Evolutionary conservation across 2,888 invertebrate species (phyloP).

Genomic region (Ormyrus pomaceus): DNA sequence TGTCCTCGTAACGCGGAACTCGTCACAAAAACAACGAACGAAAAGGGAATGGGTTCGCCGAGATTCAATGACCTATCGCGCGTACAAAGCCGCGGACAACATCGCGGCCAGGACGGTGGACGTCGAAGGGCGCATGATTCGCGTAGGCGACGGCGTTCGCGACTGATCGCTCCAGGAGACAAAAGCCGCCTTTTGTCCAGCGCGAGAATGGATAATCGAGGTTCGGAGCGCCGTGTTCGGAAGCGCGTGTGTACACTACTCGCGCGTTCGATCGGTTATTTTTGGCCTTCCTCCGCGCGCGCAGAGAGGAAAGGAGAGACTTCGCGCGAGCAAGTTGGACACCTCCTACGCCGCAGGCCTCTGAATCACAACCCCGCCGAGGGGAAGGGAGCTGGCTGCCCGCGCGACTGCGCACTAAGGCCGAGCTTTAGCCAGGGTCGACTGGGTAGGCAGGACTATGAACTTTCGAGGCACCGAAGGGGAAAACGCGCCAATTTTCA

Average conservation of each 20-base stretch:
- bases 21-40: too few species aligned
- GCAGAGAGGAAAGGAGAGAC: not conserved
- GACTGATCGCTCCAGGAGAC: too few species aligned
- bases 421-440: too few species aligned
- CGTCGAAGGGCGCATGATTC: not conserved
- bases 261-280: not conserved
- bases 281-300: not conserved
- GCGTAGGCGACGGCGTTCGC: too few species aligned
- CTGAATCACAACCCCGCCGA: conserved; percentile 1
- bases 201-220: too few species aligned
- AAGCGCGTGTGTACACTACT: conserved; percentile 4
- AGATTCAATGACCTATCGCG: not conserved
- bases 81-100: not conserved
- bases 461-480: too few species aligned
- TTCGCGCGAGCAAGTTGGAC: conserved; percentile 15
- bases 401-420: too few species aligned
- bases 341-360: conserved; percentile 31
- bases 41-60: not conserved
- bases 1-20: too few species aligned
- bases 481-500: too few species aligned
- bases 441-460: too few species aligned
- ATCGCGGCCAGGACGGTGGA: not conserved
- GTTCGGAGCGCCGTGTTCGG: too few species aligned
- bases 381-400: not conserved
- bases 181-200: too few species aligned